Evolutionary conservation across 2,113 vertebrate species (phyloP).

Genomic region (Loxodonta africana): DNA sequence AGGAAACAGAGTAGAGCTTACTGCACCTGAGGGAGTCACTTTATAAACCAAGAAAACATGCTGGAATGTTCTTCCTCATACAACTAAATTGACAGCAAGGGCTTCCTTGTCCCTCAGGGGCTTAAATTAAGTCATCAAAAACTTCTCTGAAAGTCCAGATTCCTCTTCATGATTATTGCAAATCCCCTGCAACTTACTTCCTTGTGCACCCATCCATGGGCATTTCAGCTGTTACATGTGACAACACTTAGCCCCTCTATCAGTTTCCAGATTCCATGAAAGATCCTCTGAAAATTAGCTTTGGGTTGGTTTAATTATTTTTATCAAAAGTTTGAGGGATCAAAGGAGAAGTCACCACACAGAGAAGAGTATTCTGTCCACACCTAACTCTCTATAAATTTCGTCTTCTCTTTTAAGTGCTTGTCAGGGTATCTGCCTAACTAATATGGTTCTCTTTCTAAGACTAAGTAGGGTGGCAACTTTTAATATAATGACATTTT

Average conservation of each 20-base stretch:
- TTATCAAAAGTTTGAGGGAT: background rate
- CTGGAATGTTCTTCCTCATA: background rate
- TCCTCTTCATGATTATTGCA: background rate
- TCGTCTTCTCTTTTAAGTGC: background rate
- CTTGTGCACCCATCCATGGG: background rate
- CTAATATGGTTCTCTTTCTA: background rate
- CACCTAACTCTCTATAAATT: background rate
- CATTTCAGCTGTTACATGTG: background rate
- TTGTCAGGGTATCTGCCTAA: background rate
- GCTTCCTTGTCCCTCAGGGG: background rate
- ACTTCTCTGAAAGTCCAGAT: conserved; percentile 4
- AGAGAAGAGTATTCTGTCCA: background rate
- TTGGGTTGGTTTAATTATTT: background rate
- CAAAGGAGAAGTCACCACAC: background rate
- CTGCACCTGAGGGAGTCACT: background rate
- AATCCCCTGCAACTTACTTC: background rate
- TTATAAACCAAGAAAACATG: background rate
- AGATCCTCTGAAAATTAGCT: background rate
- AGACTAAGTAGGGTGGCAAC: background rate
- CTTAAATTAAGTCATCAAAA: background rate
- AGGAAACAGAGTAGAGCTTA: background rate
- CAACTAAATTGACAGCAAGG: background rate
- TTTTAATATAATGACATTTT: conserved; percentile 20
- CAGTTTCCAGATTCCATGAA: background rate
- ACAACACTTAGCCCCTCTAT: background rate